Base-by-base conservation (phyloP, 53 echinoderm and acorn worm species). In the Mesocentrotus franciscanus region DNA sequence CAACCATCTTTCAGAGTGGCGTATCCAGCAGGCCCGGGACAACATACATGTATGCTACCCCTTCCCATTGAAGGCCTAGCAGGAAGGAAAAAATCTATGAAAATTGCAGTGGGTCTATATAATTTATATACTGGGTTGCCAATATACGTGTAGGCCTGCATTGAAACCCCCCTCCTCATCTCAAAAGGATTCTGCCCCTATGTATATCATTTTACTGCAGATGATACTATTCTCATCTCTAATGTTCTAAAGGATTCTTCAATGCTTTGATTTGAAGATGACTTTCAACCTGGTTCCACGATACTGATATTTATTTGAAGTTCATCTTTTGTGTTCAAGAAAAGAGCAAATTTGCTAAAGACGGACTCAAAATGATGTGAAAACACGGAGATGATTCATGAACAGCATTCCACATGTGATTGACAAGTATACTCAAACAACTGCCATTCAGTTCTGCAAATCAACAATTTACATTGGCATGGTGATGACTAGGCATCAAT, bases 321-420 rank as follows among this genome's bases (percentile, higher is more conserved):
- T 57, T 27, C 87, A 58, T 27, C 58, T 87, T 87, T n/a, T 58
- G 87, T 55, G 57, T 2, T 12, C 56, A 87, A 87, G 87, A 87
- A 56, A 87, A 87, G 56, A 87, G 87, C 57, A 26, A 87, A 87
- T 87, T 58, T 87, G 58, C 87, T 87, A 10, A 87, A 87, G 87
- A 58, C 58, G 87, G 58, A 87, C 87, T 58, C n/a, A 59, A 24
- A 58, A 1, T n/a, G 56, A 87, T 75, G 3, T n/a, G 27, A 87
- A 57, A 26, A 87, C 10, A 14, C 59, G 26, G 29, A 39, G 16
- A 81, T 81, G 87, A 58, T 59, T 17, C 18, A 58, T 58, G 57
- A 59, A 56, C 0, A 87, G 87, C 29, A 29, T 13, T 58, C n/a
- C n/a, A 3, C 27, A 87, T 58, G 26, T 87, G 87, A 87, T 57